Conservation (phyloP, 92 coral and sea anemone species). For the Isaurus tuberculatus region DNA sequence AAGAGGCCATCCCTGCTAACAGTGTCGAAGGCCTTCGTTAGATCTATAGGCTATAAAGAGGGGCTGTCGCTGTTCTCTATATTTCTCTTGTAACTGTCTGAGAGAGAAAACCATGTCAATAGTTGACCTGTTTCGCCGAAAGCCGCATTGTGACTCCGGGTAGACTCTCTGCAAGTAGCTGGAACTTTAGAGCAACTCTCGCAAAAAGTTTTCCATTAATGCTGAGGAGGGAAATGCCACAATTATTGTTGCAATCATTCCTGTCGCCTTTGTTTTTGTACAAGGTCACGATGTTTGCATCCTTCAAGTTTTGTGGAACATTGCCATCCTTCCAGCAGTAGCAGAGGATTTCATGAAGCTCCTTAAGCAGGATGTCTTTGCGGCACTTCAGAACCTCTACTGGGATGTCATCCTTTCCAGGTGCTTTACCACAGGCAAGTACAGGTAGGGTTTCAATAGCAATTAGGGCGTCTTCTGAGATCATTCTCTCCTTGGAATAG, state of each 20-base stretch:
- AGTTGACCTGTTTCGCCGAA: not conserved
- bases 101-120: slow-evolving; percentile 30
- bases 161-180: slow-evolving; percentile 16
- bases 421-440: not conserved
- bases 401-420: not conserved
- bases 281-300: slow-evolving; percentile 13
- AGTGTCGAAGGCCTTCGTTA: slow-evolving; percentile 35
- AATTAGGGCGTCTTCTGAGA: too few relatives aligned
- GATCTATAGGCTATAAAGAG: slow-evolving; percentile 10
- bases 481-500: too few relatives aligned
- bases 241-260: not conserved
- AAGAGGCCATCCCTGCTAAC: slow-evolving; percentile 16
- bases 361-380: not conserved
- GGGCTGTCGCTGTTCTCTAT: slow-evolving; percentile 15
- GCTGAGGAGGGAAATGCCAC: not conserved
- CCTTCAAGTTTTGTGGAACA: slow-evolving; percentile 28
- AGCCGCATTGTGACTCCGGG: slow-evolving; percentile 33
- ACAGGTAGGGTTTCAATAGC: too few relatives aligned
- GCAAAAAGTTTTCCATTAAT: not conserved
- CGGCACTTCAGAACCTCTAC: not conserved
- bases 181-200: not conserved
- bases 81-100: slow-evolving; percentile 11
- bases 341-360: slow-evolving; percentile 21
- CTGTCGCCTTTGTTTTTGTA: too few relatives aligned
- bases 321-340: slow-evolving; percentile 34